Percentiles rank a stretch among this genome's conserved stretches.
These are phyloP conservation scores for Protula sp. DNA, from an alignment of 2,888 invertebrate genomes.

Conservation along the genomic window DNA sequence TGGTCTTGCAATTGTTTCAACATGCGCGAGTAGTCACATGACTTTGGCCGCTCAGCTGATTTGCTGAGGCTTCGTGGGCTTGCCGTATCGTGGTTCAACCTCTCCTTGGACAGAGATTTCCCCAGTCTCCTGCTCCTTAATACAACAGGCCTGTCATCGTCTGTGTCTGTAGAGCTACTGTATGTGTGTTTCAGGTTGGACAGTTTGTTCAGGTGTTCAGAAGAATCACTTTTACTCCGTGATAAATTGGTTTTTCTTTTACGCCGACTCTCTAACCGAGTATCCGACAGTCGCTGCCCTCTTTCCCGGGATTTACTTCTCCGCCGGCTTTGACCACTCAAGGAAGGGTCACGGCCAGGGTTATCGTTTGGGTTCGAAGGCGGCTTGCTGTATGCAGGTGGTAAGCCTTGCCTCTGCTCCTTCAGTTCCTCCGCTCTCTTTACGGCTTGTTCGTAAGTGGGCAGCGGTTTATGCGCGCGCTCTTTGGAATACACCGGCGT, in stretches of 20 bases:
- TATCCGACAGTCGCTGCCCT: constrained; percentile 15
- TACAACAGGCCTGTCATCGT: background rate
- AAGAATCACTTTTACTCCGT: constrained; percentile 22
- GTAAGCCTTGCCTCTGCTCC: background rate
- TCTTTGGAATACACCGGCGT: background rate
- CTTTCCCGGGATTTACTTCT: constrained; percentile 6
- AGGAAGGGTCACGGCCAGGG: background rate
- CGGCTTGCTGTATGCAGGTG: background rate
- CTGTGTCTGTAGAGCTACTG: background rate
- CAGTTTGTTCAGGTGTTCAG: constrained; percentile 15
- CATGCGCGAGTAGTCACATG: background rate
- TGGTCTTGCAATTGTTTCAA: background rate
- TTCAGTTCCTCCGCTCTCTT: constrained; percentile 5
- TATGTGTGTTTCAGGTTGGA: background rate
- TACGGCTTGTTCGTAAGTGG: constrained; percentile 7
- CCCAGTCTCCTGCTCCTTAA: background rate
- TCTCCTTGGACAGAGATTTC: background rate
- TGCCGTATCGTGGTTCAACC: background rate
- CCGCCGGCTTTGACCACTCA: background rate
- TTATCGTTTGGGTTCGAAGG: background rate
- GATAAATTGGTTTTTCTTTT: constrained; percentile 6
- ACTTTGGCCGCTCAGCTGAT: background rate
- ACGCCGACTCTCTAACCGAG: constrained; percentile 6
- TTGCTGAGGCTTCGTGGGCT: background rate
- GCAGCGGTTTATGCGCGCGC: background rate